Percentiles rank a stretch among this genome's conserved stretches.
Conservation (phyloP, 2,797 vertebrate species). For the Margarornis squamiger region DNA sequence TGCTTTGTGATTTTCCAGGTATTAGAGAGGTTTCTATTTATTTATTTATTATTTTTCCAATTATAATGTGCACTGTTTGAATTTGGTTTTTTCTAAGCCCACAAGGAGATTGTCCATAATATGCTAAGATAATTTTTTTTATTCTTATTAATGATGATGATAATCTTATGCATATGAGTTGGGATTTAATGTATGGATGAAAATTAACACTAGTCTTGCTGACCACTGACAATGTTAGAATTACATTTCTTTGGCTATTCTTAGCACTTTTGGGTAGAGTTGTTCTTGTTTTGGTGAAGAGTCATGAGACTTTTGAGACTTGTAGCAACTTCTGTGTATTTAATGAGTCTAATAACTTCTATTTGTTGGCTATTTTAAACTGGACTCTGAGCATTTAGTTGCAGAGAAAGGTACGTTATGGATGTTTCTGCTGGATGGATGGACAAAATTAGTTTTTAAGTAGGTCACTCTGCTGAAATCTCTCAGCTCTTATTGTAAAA, state of each 20-base stretch:
- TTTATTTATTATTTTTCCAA: background rate
- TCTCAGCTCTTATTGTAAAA: background rate
- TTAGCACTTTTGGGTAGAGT: background rate
- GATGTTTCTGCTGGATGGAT: background rate
- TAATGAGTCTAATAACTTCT: background rate
- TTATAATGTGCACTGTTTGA: background rate
- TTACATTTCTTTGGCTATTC: background rate
- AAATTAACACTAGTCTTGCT: background rate
- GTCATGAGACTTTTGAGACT: background rate
- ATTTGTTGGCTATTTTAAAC: background rate
- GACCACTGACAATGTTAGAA: background rate
- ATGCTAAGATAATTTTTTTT: background rate
- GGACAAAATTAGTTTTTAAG: background rate
- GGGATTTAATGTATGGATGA: background rate
- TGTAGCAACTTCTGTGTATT: background rate
- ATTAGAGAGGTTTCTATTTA: background rate
- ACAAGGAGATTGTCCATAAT: background rate
- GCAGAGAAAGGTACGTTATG: background rate
- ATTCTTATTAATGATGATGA: background rate
- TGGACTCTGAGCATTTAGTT: background rate
- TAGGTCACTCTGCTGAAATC: background rate
- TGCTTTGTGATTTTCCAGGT: background rate
- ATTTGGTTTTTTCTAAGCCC: background rate
- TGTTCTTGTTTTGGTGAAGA: background rate
- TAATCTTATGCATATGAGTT: background rate